Conservation (phyloP, 2,797 vertebrate species). For the Arremon aurantiirostris region DNA sequence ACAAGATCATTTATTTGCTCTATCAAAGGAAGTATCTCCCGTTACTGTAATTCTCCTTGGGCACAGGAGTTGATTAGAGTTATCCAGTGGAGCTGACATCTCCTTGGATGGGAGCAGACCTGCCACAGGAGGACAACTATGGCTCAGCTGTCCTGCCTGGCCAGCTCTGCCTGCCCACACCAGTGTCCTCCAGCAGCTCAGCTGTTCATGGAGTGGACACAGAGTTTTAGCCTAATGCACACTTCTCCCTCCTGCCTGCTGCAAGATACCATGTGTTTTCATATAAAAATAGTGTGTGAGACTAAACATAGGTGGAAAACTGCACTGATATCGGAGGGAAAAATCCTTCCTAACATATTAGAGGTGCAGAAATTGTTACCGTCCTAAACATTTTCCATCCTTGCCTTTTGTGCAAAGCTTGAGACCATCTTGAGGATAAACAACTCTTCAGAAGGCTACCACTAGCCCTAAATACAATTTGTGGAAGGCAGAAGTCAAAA, state of each 20-base stretch:
- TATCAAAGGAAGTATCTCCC: not conserved
- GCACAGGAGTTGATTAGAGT: not conserved
- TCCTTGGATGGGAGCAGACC: not conserved
- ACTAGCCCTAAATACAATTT: not conserved
- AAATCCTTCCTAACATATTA: not conserved
- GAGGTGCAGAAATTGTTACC: not conserved
- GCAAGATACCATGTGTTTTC: not conserved
- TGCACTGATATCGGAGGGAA: not conserved
- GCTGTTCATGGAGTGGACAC: not conserved
- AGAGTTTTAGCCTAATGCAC: not conserved
- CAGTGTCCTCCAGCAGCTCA: fast-evolving
- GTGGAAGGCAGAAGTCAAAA: not conserved
- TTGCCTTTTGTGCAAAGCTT: not conserved
- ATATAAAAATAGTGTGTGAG: not conserved
- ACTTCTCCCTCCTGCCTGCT: not conserved
- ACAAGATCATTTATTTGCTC: not conserved
- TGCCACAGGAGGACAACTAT: not conserved
- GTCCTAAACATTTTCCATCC: not conserved
- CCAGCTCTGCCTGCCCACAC: not conserved
- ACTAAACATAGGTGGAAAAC: not conserved
- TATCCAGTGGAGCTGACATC: not conserved
- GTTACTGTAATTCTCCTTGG: not conserved
- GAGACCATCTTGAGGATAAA: not conserved
- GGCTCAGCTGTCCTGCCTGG: not conserved
- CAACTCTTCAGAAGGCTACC: not conserved